Evolutionary conservation across 2,797 vertebrate species (phyloP).

Genomic region (Enteromius radiatus): DNA sequence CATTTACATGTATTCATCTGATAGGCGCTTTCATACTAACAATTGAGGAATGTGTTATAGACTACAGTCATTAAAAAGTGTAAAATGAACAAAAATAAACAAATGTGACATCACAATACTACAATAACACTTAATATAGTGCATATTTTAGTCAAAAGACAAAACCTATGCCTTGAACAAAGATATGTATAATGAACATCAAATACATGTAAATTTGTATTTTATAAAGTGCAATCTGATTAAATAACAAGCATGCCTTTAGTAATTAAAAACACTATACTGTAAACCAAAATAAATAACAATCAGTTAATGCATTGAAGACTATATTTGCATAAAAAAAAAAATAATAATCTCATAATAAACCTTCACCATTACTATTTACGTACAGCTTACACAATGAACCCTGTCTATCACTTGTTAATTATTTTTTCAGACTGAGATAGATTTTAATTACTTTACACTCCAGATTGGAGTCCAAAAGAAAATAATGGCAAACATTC

Average conservation of each 20-base stretch:
- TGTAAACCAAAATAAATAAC: not conserved
- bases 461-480: slow-evolving; percentile 44
- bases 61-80: not conserved
- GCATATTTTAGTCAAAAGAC: not conserved
- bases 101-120: not conserved
- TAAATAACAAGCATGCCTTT: not conserved
- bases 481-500: slow-evolving; percentile 43
- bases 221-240: not conserved
- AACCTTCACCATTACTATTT: not conserved
- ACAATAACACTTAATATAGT: not conserved
- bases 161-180: not conserved
- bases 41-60: no score
- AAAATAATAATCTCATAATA: not conserved
- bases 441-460: slow-evolving; percentile 33
- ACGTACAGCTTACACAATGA: not conserved
- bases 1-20: not conserved
- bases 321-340: not conserved
- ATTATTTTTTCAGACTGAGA: not conserved
- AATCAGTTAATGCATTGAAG: not conserved
- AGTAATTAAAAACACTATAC: not conserved
- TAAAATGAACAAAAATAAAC: not conserved
- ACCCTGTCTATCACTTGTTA: not conserved
- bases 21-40: not conserved
- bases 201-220: not conserved
- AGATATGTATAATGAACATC: not conserved